Evolutionary conservation across 2,113 vertebrate species (phyloP), one percentile per base, ranked within the genome.

Genomic region (Cnemophilus loriae): DNA sequence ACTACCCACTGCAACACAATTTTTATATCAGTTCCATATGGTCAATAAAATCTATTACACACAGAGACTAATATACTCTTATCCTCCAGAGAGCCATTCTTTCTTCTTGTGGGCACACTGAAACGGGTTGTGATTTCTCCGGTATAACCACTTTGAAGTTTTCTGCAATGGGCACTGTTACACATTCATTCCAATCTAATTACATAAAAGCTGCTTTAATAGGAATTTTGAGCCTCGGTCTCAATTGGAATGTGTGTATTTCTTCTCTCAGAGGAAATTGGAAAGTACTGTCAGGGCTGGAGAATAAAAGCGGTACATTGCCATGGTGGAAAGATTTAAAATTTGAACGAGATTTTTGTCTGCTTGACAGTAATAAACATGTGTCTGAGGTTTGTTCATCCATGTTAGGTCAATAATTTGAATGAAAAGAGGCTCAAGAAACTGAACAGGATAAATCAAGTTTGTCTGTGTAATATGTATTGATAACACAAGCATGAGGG

Each of bases 1-100:
- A 96, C 97, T 96, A 96, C 94, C 96, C 95, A 75, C 92, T 96
- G 96, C 95, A 97, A 95, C 94, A 95, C 53, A 88, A 94, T 97
- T 98, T 97, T 97, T 98, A 97, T 98, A 98, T 98, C 97, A 97
- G 95, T 98, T 99, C 98, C 98, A 98, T 98, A 98, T 98, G 98
- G 98, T 98, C 97, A 97, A 97, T 97, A 97, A 98, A 98, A 97
- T 96, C 97, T 87, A 80, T 97, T 97, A 92, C 96, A 93, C 89
- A 97, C 68, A 71, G 97, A 97, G 97, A 97, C 96, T 95, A 96
- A 96, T 96, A 90, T 91, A 93, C 91, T 97, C 96, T 95, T 86
- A 84, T 88, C 68, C 97, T 97, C 97, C 13, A 0, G 81, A 93
- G 98, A 97, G 87, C 95, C 75, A 52, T 70, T 78, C 86, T 92